Conservation (phyloP, 2,113 vertebrate species). For the Scortum barcoo region DNA sequence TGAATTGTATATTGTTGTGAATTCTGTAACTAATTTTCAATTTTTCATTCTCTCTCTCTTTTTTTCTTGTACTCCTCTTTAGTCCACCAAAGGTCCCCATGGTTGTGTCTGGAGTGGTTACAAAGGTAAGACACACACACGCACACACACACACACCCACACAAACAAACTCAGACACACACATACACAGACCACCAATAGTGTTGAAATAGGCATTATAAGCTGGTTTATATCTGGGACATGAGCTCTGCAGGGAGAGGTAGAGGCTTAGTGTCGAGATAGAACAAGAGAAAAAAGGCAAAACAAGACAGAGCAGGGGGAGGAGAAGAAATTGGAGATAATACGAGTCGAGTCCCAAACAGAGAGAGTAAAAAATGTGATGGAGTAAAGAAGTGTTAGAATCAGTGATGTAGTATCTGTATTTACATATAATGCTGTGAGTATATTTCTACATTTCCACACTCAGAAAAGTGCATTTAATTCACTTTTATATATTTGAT, state of each 20-base stretch:
- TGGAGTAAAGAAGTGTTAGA: background rate
- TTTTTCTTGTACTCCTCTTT: slow-evolving; percentile 59
- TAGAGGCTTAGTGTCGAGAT: slow-evolving; percentile 14
- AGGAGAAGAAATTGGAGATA: background rate
- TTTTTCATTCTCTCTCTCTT: slow-evolving; percentile 8
- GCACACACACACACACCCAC: slow-evolving; percentile 22
- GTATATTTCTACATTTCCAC: background rate
- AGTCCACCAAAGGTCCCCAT: slow-evolving; percentile 92
- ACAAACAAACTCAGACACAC: background rate
- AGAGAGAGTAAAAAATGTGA: background rate
- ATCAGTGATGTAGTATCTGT: background rate
- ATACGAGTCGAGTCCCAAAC: background rate
- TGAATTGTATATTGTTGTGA: background rate
- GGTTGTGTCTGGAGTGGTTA: slow-evolving; percentile 95
- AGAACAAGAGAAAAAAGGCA: slow-evolving; percentile 19
- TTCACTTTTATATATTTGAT: background rate
- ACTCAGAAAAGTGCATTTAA: background rate
- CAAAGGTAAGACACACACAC: slow-evolving; percentile 89
- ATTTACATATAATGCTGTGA: background rate
- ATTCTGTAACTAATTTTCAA: background rate
- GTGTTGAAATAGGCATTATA: slow-evolving; percentile 33
- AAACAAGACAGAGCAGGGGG: background rate
- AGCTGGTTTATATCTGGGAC: slow-evolving; percentile 52
- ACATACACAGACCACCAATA: slow-evolving; percentile 22
- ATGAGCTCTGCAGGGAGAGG: slow-evolving; percentile 41